phyloP scores from a whole-genome alignment of 2,113 vertebrate genomes.

The Triplophysa siluroides region DNA sequence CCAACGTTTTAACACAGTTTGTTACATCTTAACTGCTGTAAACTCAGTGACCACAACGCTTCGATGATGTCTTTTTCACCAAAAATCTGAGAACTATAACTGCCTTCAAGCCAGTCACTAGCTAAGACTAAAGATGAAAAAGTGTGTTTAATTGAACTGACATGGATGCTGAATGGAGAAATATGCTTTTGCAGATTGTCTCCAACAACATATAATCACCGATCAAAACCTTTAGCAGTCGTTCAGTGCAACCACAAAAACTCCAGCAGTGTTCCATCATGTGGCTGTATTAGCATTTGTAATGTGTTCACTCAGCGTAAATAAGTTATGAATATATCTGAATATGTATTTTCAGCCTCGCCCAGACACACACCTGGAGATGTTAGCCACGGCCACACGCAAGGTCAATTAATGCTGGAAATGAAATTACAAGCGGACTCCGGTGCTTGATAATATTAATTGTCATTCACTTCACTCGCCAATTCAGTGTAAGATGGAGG shows the following conservation, averaged over 20 bases:
- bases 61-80: too few species aligned
- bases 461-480: neutral
- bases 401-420: constrained; percentile 21
- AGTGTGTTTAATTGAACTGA: too few species aligned
- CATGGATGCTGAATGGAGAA: neutral
- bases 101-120: too few species aligned
- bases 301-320: constrained; percentile 29
- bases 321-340: constrained; percentile 35
- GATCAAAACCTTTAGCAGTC: neutral
- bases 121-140: too few species aligned
- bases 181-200: constrained; percentile 10
- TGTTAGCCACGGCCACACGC: neutral
- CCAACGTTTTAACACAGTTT: too few species aligned
- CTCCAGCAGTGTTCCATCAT: neutral
- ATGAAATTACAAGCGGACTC: neutral
- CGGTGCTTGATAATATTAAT: constrained; percentile 4
- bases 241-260: neutral
- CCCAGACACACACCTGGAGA: constrained; percentile 1
- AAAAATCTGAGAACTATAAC: too few species aligned
- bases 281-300: constrained; percentile 29
- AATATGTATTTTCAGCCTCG: constrained; percentile 11
- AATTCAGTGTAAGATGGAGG: neutral
- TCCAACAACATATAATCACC: neutral
- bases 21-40: too few species aligned
- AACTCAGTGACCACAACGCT: too few species aligned